These are phyloP conservation scores for Hemaris fuciformis DNA, from an alignment of 2,888 invertebrate species.

Conservation along the genomic window DNA sequence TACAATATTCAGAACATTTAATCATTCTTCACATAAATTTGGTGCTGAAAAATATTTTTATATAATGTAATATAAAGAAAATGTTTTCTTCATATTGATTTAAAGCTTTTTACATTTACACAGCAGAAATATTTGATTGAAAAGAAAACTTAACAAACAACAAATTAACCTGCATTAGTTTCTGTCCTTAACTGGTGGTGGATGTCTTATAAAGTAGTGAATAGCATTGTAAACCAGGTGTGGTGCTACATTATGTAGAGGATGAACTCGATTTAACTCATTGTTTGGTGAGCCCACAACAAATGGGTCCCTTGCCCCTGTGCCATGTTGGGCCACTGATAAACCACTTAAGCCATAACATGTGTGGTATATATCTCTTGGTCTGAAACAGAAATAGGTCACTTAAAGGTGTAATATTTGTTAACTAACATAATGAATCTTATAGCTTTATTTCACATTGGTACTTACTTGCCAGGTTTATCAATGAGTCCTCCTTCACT, in stretches of 20 bases:
- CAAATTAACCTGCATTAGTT: slow-evolving; percentile 36
- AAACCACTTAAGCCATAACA: slow-evolving; percentile 98
- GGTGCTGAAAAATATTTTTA: not conserved
- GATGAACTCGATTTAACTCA: slow-evolving; percentile 89
- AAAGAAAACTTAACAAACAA: not conserved
- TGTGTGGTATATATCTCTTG: slow-evolving; percentile 96
- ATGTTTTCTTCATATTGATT: not conserved
- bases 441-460: too few relatives aligned
- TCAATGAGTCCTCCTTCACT: slow-evolving; percentile 94
- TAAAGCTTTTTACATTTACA: not conserved
- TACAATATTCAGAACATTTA: not conserved
- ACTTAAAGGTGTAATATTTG: not conserved
- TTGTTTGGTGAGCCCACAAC: slow-evolving; percentile 86
- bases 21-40: not conserved
- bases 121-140: not conserved
- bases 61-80: not conserved
- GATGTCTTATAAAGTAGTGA: slow-evolving; percentile 74
- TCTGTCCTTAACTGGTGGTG: slow-evolving; percentile 69
- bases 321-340: slow-evolving; percentile 92
- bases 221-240: slow-evolving; percentile 78
- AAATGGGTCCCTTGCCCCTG: slow-evolving; percentile 68
- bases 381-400: slow-evolving; percentile 76
- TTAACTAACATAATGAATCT: not conserved
- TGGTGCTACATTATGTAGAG: slow-evolving; percentile 90
- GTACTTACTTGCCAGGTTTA: slow-evolving; percentile 95